These are phyloP conservation scores for Bothrops jararaca DNA, from an alignment of 2,113 vertebrate species.

Conservation along the genomic window DNA sequence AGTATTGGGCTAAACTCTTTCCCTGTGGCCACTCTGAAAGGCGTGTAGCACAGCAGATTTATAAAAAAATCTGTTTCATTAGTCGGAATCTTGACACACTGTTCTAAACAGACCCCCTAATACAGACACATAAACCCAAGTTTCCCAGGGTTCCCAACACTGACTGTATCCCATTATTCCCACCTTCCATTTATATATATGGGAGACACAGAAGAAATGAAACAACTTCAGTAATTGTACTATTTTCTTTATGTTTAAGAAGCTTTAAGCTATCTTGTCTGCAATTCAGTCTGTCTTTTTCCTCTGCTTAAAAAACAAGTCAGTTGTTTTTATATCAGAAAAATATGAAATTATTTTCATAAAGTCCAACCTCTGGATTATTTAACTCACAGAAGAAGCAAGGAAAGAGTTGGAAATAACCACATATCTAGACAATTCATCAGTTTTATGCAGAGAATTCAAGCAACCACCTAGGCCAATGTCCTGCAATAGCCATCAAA, in stretches of 20 bases:
- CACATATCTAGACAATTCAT: not conserved
- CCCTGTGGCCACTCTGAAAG: no score
- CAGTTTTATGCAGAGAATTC: not conserved
- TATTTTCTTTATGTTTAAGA: not conserved
- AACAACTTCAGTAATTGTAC: not conserved
- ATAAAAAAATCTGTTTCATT: no score
- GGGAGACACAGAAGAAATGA: not conserved
- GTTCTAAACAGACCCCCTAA: not conserved
- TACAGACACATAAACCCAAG: not conserved
- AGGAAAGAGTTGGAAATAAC: not conserved
- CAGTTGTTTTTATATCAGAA: not conserved
- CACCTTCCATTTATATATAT: not conserved
- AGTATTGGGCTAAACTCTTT: no score
- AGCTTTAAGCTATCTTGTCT: not conserved
- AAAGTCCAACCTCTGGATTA: not conserved
- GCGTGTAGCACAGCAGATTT: no score
- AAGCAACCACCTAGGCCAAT: not conserved
- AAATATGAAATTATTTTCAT: not conserved
- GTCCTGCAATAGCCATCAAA: not conserved
- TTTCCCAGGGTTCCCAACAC: not conserved
- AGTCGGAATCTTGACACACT: no score
- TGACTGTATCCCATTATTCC: not conserved
- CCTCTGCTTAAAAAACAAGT: not conserved
- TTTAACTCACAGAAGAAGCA: not conserved
- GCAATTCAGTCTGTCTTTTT: not conserved